Conservation (phyloP, 2,888 invertebrate species). For the Anarsia innoxiella region DNA sequence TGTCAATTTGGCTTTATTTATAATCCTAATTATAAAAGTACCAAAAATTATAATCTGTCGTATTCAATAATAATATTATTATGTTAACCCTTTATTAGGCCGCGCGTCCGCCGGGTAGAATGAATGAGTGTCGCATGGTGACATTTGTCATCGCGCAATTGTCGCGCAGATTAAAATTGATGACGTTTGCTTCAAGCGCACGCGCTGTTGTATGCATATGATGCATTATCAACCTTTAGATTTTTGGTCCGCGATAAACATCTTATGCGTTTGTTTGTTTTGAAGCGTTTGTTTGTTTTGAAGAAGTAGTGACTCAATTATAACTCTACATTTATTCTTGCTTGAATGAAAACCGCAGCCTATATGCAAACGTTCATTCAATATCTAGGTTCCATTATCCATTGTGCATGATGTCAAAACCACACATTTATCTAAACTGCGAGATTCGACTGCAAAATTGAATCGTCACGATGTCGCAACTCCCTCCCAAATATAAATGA, state of each 20-base stretch:
- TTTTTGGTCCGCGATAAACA: too few species aligned
- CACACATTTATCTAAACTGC: constrained; percentile 1
- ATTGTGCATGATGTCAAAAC: background rate
- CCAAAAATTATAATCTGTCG: constrained; percentile 40
- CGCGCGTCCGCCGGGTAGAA: constrained; percentile 59
- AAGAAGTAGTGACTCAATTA: too few species aligned
- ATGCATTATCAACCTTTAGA: constrained; percentile 53
- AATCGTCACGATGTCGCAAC: constrained; percentile 51
- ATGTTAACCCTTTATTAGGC: constrained; percentile 71
- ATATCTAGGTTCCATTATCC: too few species aligned
- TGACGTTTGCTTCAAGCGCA: constrained; percentile 69
- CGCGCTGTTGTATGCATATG: constrained; percentile 41
- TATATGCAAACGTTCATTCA: constrained; percentile 30
- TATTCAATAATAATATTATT: constrained; percentile 55
- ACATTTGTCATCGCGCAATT: constrained; percentile 75
- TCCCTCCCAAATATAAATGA: constrained; percentile 57
- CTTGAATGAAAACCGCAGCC: too few species aligned
- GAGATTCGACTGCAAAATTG: constrained; percentile 29
- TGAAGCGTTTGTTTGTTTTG: too few species aligned
- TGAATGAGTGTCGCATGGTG: constrained; percentile 66
- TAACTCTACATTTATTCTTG: too few species aligned
- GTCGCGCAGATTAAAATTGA: constrained; percentile 74
- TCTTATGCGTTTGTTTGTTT: too few species aligned
- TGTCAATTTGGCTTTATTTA: too few species aligned
- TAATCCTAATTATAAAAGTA: background rate